Base-by-base conservation (phyloP, 23 tunicate species). In the Corella eumyota region DNA sequence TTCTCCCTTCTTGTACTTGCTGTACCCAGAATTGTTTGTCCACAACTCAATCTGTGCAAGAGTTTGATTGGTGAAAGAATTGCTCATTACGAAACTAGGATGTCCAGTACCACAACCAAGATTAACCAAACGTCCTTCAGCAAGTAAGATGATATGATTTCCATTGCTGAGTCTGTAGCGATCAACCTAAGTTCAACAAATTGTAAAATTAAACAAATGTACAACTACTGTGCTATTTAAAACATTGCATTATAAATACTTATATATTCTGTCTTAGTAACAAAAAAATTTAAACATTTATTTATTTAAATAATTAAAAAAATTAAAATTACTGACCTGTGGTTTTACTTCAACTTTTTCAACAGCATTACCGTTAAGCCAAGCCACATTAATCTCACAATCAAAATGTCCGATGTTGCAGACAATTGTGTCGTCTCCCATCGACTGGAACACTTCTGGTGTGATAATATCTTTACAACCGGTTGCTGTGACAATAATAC, bases 371-470 rank as follows among this genome's bases (percentile, higher is more conserved):
- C 56, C 68, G 28, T 92, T 83, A n/a, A 92, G 72, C 98, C 98
- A 92, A 32, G 80, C 75, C 6, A 83, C 80, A 54, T 92, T 86
- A 31, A 92, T 36, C 53, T 92, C 98, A 64, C 79, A 68, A 51
- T 92, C 98, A 48, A 92, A 92, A 61, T 92, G 98, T 33, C 98
- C 98, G 50, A 92, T 92, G 63, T 92, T 92, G 60, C 98, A 92
- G 1, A 92, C 98, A 54, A 92, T 92, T 24, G 81, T 51, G 66
- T 92, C 98, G 57, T 92, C 76, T 60, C 61, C 67, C n/a, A 92
- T 74, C 55, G 61, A 27, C 59, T 75, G 66, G 63, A 92, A 83
- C 25, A 81, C 49, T 29, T 76, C 75, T 50, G 61, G 72, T 30
- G 92, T 92, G 31, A 92, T 69, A 50, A 92, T 92, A 36, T 72